phyloP scores from a whole-genome alignment of 2,113 vertebrate species.

The Oceanodroma tethys region DNA sequence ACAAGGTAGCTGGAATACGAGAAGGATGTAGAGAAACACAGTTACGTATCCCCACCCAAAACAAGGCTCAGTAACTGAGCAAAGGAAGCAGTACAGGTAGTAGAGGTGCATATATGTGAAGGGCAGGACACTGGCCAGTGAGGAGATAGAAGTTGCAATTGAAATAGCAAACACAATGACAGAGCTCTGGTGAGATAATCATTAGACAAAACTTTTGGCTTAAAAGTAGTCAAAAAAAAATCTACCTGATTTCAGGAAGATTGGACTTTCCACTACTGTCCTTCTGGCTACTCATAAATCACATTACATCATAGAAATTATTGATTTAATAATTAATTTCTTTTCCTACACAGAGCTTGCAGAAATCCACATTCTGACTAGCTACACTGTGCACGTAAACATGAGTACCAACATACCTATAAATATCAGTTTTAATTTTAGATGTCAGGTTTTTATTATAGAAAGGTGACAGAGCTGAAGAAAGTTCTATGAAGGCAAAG shows the following conservation, averaged over 20 bases:
- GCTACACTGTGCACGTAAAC: neutral
- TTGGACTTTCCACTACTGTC: neutral
- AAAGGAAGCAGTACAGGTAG: neutral
- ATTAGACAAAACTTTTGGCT: neutral
- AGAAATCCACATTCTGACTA: neutral
- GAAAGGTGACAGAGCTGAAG: conserved; percentile 18
- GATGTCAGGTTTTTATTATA: neutral
- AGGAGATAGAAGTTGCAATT: neutral
- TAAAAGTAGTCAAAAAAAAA: neutral
- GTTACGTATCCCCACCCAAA: neutral
- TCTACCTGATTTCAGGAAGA: neutral
- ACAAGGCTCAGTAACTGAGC: neutral
- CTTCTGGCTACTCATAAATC: neutral
- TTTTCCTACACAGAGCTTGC: neutral
- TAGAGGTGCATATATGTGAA: neutral
- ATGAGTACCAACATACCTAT: neutral
- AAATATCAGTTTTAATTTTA: conserved; percentile 26
- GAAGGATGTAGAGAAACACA: neutral
- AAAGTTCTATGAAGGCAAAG: neutral
- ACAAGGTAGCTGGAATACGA: neutral
- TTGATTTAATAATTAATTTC: neutral
- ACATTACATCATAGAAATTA: neutral
- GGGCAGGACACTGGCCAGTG: neutral
- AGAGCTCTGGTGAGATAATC: neutral
- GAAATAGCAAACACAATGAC: neutral